Evolutionary conservation across 1,140 invertebrate genomes (phyloP).

Genomic region (Drosophila truncata): DNA sequence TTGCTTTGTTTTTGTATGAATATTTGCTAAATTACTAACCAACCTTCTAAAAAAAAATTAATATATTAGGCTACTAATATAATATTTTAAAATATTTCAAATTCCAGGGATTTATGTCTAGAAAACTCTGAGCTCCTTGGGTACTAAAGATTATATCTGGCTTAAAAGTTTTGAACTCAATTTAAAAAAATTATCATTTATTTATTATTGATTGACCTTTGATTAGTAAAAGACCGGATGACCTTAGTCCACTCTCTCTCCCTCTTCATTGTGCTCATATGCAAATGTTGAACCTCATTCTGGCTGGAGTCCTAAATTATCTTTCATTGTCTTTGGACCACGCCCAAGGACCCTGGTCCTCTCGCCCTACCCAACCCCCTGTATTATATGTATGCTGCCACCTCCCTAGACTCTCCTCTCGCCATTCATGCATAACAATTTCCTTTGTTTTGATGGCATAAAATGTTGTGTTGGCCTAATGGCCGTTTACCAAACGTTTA

Average conservation of each 20-base stretch:
- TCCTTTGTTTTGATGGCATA: constrained; percentile 32
- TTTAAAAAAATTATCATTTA: constrained; percentile 23
- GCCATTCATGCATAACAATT: constrained; percentile 30
- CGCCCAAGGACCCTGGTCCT: constrained; percentile 28
- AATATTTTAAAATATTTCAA: no score
- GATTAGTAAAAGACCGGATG: constrained; percentile 1
- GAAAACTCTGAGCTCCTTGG: background rate
- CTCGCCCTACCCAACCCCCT: background rate
- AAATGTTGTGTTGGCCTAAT: constrained; percentile 58
- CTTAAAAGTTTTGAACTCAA: background rate
- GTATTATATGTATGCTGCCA: background rate
- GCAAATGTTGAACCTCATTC: constrained; percentile 34
- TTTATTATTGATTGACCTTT: constrained; percentile 22
- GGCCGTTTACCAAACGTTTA: constrained; percentile 73
- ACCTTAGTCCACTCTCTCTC: background rate
- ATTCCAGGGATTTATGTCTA: background rate
- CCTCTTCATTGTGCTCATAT: background rate
- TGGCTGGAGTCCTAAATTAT: constrained; percentile 40
- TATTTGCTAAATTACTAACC: no score
- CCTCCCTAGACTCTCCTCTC: no score
- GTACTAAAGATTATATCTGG: background rate
- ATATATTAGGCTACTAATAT: no score
- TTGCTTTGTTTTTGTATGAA: no score
- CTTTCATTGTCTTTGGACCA: constrained; percentile 55
- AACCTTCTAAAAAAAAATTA: no score